Evolutionary conservation across 2,113 vertebrate species (phyloP).

Genomic region (Chionis minor): DNA sequence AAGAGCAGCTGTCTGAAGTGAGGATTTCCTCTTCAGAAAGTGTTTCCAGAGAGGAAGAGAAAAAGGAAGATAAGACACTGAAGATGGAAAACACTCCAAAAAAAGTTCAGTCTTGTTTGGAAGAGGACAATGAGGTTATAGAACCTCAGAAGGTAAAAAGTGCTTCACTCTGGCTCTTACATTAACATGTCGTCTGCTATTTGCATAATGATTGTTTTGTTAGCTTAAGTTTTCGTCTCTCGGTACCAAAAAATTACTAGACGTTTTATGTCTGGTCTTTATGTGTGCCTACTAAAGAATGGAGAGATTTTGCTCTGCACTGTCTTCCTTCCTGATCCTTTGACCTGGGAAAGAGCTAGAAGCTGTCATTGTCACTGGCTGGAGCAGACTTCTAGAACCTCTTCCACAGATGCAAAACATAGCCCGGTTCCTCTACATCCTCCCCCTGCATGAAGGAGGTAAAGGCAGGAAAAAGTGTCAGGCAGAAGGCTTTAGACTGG

Average conservation of each 20-base stretch:
- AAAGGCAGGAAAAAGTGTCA: neutral
- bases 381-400: neutral
- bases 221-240: neutral
- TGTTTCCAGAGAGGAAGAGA: neutral
- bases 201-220: neutral
- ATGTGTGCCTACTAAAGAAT: neutral
- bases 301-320: neutral
- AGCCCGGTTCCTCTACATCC: neutral
- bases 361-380: neutral
- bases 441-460: neutral
- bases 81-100: neutral
- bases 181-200: neutral
- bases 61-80: neutral
- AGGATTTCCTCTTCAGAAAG: neutral
- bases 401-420: neutral
- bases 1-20: conserved; percentile 5
- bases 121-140: neutral
- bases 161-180: neutral
- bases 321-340: neutral
- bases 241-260: neutral
- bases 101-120: neutral
- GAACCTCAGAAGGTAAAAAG: conserved; percentile 45
- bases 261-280: neutral
- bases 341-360: neutral
- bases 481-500: neutral